These are phyloP conservation scores for Fistularia commersonii DNA, from an alignment of 2,797 vertebrate species.

Conservation along the genomic window DNA sequence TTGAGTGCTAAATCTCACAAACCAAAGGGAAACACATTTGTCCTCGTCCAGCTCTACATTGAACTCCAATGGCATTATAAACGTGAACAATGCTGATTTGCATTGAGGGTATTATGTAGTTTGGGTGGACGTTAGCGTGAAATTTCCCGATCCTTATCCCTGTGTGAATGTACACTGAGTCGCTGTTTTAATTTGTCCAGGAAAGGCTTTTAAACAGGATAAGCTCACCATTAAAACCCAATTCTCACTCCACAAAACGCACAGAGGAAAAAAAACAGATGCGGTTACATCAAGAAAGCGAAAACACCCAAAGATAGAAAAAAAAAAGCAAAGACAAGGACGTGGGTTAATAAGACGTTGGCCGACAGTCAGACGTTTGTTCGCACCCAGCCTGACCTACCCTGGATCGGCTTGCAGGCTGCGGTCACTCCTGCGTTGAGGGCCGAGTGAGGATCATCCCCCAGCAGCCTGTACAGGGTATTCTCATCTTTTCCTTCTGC, in stretches of 20 bases:
- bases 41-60: too few species aligned
- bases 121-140: too few species aligned
- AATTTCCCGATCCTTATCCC: too few species aligned
- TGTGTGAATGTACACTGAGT: too few species aligned
- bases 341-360: too few species aligned
- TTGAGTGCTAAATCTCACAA: too few species aligned
- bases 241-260: constrained; percentile 9
- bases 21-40: too few species aligned
- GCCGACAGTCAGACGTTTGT: too few species aligned
- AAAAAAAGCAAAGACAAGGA: constrained; percentile 18
- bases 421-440: constrained; percentile 69
- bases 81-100: too few species aligned
- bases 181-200: too few species aligned
- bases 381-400: constrained; percentile 52
- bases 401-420: constrained; percentile 52
- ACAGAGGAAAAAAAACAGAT: constrained; percentile 7
- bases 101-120: too few species aligned
- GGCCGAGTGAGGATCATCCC: constrained; percentile 65
- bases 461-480: constrained; percentile 69
- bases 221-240: constrained; percentile 14
- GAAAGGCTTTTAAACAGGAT: background rate
- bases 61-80: too few species aligned
- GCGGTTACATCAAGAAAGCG: constrained; percentile 17
- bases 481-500: constrained; percentile 48
- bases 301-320: constrained; percentile 11